Evolutionary conservation across 1,140 invertebrate genomes (phyloP).

Genomic region (Doryteuthis pealeii): DNA sequence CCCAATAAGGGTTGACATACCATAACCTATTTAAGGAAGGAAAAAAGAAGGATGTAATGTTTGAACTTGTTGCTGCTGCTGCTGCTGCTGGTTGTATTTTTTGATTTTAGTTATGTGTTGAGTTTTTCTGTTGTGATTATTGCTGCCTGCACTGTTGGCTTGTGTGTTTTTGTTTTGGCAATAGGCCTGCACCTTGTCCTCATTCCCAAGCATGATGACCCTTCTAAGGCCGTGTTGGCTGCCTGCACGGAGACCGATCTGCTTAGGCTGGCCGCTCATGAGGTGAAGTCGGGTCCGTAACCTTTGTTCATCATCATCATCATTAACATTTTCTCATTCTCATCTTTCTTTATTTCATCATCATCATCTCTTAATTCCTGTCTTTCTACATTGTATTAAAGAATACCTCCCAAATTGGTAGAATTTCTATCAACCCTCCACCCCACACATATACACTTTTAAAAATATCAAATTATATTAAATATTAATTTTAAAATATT

Average conservation of each 20-base stretch:
- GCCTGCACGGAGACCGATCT: constrained; percentile 52
- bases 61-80: neutral
- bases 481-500: no score
- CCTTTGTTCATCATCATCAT: no score
- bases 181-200: constrained; percentile 52
- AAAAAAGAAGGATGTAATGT: no score
- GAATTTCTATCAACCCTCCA: no score
- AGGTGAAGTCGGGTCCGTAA: constrained; percentile 21
- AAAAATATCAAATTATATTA: no score
- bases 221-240: constrained; percentile 48
- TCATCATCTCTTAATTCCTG: no score
- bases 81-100: constrained; percentile 17
- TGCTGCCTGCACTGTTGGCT: constrained; percentile 7
- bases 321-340: neutral
- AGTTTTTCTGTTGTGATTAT: constrained; percentile 6
- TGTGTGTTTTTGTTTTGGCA: constrained; percentile 30
- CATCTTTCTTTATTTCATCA: neutral
- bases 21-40: no score
- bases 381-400: no score
- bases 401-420: no score
- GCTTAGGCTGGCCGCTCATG: constrained; percentile 47
- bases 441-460: no score
- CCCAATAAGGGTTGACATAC: no score
- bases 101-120: neutral
- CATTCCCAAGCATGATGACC: constrained; percentile 50